These are phyloP conservation scores for Sarcophilus harrisii DNA, from an alignment of 2,797 vertebrate genomes.

Conservation along the genomic window DNA sequence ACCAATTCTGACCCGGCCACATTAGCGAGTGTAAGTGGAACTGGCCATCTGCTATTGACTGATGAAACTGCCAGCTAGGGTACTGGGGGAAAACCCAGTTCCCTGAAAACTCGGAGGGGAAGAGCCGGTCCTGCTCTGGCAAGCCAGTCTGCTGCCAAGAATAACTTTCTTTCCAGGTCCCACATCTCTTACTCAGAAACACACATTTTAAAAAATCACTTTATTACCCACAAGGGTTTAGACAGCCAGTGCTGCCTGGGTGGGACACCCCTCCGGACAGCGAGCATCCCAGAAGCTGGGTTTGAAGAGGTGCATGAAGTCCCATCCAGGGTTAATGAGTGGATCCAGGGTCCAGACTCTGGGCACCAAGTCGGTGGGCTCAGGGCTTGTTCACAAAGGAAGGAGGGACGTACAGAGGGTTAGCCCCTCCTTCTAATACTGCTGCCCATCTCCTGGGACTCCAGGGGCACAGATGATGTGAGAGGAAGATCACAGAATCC, in stretches of 20 bases:
- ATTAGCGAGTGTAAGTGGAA: not conserved
- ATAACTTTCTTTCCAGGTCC: not conserved
- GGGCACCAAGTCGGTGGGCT: not conserved
- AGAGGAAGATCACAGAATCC: not conserved
- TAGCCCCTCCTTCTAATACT: not conserved
- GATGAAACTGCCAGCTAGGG: not conserved
- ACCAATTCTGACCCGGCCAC: not conserved
- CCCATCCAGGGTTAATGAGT: not conserved
- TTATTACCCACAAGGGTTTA: not conserved
- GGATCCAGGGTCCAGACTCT: not conserved
- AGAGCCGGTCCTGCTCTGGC: not conserved
- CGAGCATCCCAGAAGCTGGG: not conserved
- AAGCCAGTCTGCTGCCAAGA: not conserved
- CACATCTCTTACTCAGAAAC: not conserved
- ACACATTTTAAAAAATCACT: not conserved
- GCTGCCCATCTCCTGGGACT: not conserved
- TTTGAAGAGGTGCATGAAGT: not conserved
- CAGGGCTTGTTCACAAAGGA: not conserved
- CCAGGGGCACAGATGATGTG: not conserved
- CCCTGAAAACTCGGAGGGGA: not conserved
- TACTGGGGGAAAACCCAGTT: not conserved
- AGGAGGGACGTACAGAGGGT: not conserved
- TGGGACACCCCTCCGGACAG: not conserved
- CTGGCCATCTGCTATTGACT: not conserved
- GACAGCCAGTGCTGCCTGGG: not conserved